Evolutionary conservation across 2,888 invertebrate species (phyloP).

Genomic region (Tyria jacobaeae): DNA sequence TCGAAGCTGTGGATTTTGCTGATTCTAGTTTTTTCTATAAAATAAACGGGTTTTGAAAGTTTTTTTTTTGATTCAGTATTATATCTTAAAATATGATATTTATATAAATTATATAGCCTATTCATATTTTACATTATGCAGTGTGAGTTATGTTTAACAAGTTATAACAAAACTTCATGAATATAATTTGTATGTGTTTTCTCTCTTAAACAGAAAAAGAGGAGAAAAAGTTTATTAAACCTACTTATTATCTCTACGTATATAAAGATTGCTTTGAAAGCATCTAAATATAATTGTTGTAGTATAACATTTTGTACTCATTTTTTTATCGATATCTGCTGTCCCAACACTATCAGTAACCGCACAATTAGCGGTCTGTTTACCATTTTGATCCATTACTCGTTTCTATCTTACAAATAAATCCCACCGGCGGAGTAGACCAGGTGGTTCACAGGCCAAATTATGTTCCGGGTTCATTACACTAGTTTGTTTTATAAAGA

Average conservation of each 20-base stretch:
- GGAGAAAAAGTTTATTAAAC: too few species aligned
- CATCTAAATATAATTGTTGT: too few species aligned
- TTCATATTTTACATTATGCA: too few species aligned
- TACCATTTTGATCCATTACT: conserved; percentile 67
- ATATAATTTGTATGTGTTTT: too few species aligned
- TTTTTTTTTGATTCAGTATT: not conserved
- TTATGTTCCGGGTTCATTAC: conserved; percentile 34
- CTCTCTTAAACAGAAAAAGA: too few species aligned
- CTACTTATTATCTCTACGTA: too few species aligned
- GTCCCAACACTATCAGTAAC: conserved; percentile 59
- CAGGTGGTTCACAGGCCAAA: conserved; percentile 21
- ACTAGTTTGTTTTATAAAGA: conserved; percentile 11
- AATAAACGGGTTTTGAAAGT: not conserved
- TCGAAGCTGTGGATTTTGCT: not conserved
- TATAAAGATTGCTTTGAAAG: too few species aligned
- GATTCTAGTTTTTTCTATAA: not conserved
- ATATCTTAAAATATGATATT: not conserved
- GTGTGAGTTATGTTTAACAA: too few species aligned
- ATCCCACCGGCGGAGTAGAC: conserved; percentile 47
- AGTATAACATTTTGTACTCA: too few species aligned
- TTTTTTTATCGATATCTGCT: conserved; percentile 26
- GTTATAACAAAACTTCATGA: too few species aligned
- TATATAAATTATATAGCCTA: too few species aligned
- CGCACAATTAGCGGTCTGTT: conserved; percentile 76
- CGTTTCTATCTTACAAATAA: conserved; percentile 47